These are phyloP conservation scores for Pristiophorus japonicus DNA, from an alignment of 2,113 vertebrate species.

Conservation along the genomic window DNA sequence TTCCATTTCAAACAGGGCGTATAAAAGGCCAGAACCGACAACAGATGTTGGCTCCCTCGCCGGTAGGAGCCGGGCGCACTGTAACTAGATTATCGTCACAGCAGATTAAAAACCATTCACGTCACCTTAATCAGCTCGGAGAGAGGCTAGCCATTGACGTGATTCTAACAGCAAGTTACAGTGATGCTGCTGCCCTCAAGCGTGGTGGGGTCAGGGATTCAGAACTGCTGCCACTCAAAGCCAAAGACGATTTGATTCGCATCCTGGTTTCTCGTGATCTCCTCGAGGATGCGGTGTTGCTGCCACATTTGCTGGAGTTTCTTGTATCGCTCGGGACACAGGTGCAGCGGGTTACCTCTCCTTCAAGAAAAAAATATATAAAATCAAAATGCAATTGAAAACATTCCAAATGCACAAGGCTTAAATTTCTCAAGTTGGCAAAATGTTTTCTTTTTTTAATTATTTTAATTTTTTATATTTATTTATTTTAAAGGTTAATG, in stretches of 20 bases:
- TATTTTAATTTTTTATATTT: too few relatives aligned
- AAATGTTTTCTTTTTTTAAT: too few relatives aligned
- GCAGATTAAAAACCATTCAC: not conserved
- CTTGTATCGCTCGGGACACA: slow-evolving; percentile 82
- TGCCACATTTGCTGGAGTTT: slow-evolving; percentile 91
- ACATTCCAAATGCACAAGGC: not conserved
- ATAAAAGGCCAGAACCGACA: not conserved
- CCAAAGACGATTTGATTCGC: slow-evolving; percentile 82
- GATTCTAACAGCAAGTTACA: not conserved
- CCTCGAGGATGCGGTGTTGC: slow-evolving; percentile 92
- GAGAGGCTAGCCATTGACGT: not conserved
- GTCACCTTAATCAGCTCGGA: slow-evolving; percentile 21
- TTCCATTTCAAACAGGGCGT: not conserved
- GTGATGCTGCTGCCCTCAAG: not conserved
- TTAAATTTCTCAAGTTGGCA: not conserved
- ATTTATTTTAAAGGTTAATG: not conserved
- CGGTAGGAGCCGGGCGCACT: not conserved
- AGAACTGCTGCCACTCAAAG: slow-evolving; percentile 93
- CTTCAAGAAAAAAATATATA: slow-evolving; percentile 48
- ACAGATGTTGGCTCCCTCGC: not conserved
- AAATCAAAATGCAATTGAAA: not conserved
- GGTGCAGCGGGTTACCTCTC: slow-evolving; percentile 81
- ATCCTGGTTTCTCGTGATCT: slow-evolving; percentile 91
- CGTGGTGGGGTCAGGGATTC: slow-evolving; percentile 46
- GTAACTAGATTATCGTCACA: slow-evolving; percentile 12